Evolutionary conservation across 2,113 vertebrate species (phyloP).

Genomic region (Pipra filicauda): DNA sequence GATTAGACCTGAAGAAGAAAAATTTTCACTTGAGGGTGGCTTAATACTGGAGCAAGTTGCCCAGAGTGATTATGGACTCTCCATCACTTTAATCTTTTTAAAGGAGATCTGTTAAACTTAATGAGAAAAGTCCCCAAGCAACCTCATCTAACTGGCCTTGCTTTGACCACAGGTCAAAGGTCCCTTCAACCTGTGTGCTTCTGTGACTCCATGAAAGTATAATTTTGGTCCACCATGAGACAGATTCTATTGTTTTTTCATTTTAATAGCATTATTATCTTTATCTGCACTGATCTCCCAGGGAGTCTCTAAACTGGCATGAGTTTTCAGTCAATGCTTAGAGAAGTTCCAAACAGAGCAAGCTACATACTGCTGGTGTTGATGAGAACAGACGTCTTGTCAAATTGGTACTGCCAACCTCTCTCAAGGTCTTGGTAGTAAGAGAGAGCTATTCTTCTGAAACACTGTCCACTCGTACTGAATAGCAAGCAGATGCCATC

Average conservation of each 20-base stretch:
- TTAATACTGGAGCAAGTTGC: background rate
- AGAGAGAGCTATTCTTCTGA: background rate
- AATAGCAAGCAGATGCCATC: background rate
- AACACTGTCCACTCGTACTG: background rate
- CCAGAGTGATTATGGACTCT: rapidly evolving
- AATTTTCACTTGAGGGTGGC: background rate
- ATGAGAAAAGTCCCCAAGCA: background rate
- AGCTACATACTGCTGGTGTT: background rate
- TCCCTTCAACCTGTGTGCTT: background rate
- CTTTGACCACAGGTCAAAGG: background rate
- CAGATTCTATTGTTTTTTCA: background rate
- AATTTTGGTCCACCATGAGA: background rate
- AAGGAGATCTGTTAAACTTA: background rate
- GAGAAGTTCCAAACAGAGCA: background rate
- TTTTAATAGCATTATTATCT: background rate
- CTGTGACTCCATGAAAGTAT: background rate
- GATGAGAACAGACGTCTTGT: background rate
- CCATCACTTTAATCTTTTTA: no score
- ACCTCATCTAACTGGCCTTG: background rate
- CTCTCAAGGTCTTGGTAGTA: background rate
- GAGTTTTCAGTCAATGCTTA: background rate
- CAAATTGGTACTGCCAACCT: rapidly evolving
- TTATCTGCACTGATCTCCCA: background rate
- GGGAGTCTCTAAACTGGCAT: background rate
- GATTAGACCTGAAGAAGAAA: background rate